Percentiles rank a stretch among this genome's conserved stretches.
These are phyloP conservation scores for Ecliptopera silaceata DNA, from an alignment of 2,888 invertebrate genomes.

Conservation along the genomic window DNA sequence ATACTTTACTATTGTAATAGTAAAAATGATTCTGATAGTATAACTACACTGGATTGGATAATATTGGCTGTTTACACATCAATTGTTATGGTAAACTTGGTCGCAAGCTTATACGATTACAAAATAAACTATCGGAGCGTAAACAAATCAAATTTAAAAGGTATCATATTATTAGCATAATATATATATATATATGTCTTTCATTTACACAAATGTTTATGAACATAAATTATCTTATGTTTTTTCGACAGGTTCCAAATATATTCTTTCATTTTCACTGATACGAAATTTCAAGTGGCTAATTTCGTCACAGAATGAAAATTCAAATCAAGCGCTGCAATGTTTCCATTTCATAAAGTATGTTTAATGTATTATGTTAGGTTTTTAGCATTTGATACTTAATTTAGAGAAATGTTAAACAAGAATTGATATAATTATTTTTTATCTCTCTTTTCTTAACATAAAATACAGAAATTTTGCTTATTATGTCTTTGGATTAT, in stretches of 20 bases:
- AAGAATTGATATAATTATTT: too few species aligned
- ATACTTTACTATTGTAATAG: conserved; percentile 6
- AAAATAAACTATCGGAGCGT: neutral
- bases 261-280: conserved; percentile 16
- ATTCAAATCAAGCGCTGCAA: neutral
- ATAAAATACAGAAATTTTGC: too few species aligned
- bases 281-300: conserved; percentile 13
- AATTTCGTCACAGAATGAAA: neutral
- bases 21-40: neutral
- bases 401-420: too few species aligned
- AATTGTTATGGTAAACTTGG: conserved; percentile 3
- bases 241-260: conserved; percentile 16
- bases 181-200: too few species aligned
- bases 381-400: too few species aligned
- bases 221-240: too few species aligned
- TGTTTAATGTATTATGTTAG: too few species aligned
- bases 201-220: too few species aligned
- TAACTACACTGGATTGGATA: conserved; percentile 7
- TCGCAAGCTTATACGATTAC: conserved; percentile 10
- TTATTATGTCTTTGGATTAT: too few species aligned
- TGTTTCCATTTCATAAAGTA: conserved; percentile 10
- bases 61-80: neutral
- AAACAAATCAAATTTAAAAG: neutral
- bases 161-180: neutral
- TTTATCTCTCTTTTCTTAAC: too few species aligned